phyloP scores from a whole-genome alignment of 1,140 invertebrate genomes.

The Mamestra configurata region DNA sequence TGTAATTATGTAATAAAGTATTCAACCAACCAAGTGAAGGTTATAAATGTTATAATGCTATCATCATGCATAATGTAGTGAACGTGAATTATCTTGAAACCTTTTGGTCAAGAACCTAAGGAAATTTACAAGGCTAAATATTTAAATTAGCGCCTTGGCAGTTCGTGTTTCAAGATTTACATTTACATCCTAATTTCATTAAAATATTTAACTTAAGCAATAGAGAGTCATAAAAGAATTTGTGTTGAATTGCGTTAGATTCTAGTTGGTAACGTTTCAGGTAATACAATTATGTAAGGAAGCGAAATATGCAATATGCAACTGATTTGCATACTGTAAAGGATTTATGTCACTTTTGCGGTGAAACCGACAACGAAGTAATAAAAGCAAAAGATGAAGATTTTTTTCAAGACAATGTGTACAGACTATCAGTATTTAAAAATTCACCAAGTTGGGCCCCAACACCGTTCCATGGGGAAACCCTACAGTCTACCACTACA shows the following conservation, averaged over 20 bases:
- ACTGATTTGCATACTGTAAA: neutral
- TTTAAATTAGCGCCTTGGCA: neutral
- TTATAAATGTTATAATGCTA: slow-evolving; percentile 23
- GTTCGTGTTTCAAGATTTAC: no score
- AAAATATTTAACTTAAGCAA: neutral
- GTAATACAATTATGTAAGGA: neutral
- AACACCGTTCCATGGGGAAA: neutral
- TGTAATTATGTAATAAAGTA: slow-evolving; percentile 18
- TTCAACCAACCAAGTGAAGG: neutral
- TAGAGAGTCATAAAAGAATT: neutral
- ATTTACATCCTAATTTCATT: neutral
- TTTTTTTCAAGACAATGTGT: no score
- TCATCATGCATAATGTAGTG: slow-evolving; percentile 8
- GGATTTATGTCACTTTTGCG: no score
- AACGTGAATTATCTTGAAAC: neutral
- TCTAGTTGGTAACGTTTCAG: neutral
- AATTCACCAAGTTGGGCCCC: neutral
- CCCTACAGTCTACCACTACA: neutral
- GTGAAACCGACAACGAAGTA: no score
- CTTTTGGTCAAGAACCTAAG: neutral
- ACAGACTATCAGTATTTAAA: neutral
- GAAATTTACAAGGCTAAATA: slow-evolving; percentile 5
- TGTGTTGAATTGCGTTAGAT: neutral
- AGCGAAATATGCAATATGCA: neutral
- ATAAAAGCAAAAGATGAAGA: no score